phyloP scores from a whole-genome alignment of 1,140 invertebrate genomes.

The Ips typographus region DNA sequence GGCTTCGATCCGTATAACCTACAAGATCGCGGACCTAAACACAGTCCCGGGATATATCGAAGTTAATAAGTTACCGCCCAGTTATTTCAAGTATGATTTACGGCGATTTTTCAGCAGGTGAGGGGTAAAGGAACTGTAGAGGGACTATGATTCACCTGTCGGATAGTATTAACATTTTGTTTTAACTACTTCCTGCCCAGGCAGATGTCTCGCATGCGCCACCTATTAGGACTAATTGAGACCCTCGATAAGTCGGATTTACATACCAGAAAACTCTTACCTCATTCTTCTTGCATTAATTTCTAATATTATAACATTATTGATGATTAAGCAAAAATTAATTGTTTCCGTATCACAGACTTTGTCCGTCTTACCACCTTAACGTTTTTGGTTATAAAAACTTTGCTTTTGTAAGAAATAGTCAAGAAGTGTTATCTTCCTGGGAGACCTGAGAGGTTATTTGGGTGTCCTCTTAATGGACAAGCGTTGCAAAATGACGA shows the following conservation, averaged over 20 bases:
- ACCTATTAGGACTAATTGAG: constrained; percentile 16
- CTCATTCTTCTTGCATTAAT: no score
- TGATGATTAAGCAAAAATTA: no score
- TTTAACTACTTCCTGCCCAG: constrained; percentile 49
- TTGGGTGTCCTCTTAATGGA: no score
- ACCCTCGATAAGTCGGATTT: neutral
- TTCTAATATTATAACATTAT: no score
- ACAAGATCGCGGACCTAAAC: constrained; percentile 36
- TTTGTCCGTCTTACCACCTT: no score
- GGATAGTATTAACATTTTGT: constrained; percentile 44
- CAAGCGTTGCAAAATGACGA: no score
- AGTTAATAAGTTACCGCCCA: constrained; percentile 53
- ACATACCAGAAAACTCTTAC: neutral
- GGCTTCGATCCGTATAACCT: constrained; percentile 25
- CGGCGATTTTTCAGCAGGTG: constrained; percentile 48
- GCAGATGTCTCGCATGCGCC: constrained; percentile 38
- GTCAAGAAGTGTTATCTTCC: no score
- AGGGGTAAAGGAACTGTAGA: constrained; percentile 32
- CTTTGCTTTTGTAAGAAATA: no score
- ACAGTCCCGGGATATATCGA: constrained; percentile 41
- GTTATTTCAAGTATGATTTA: constrained; percentile 54
- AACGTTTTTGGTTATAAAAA: no score
- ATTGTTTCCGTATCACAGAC: no score
- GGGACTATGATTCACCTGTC: constrained; percentile 48
- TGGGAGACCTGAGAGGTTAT: no score